Conservation (phyloP, 2,113 vertebrate species). For the Calcarius ornatus region DNA sequence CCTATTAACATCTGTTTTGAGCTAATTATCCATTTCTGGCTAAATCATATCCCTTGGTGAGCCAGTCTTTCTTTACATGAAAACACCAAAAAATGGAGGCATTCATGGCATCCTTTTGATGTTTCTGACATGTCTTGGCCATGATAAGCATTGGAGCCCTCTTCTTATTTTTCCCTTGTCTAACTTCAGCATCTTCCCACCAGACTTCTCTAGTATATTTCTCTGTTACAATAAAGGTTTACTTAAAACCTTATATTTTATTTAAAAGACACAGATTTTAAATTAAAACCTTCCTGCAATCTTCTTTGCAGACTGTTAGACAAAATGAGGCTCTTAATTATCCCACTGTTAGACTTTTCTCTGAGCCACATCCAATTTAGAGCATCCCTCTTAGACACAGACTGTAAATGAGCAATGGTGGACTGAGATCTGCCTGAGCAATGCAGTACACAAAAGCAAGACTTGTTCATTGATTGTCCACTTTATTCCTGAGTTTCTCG, state of each 20-base stretch:
- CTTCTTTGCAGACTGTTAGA: not conserved
- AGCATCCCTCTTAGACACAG: not conserved
- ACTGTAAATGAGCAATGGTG: not conserved
- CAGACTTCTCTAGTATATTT: not conserved
- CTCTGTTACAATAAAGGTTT: not conserved
- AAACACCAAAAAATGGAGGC: not conserved
- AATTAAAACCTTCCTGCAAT: not conserved
- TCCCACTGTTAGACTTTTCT: not conserved
- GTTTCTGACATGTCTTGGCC: not conserved
- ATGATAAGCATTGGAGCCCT: not conserved
- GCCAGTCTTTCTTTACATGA: not conserved
- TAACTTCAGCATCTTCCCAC: not conserved
- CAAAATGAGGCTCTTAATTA: not conserved
- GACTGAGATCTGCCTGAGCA: not conserved
- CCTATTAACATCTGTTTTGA: conserved; percentile 52
- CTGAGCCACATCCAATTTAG: not conserved
- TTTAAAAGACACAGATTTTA: not conserved
- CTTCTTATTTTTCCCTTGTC: not conserved
- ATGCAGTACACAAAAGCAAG: not conserved
- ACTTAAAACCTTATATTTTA: not conserved
- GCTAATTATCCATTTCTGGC: conserved; percentile 40
- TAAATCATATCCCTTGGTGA: not conserved
- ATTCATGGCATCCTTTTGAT: not conserved
- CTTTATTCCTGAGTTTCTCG: not conserved
- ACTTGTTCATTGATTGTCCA: not conserved